These are phyloP conservation scores for Archips crataeganus DNA, from an alignment of 2,888 invertebrate genomes.

Conservation along the genomic window DNA sequence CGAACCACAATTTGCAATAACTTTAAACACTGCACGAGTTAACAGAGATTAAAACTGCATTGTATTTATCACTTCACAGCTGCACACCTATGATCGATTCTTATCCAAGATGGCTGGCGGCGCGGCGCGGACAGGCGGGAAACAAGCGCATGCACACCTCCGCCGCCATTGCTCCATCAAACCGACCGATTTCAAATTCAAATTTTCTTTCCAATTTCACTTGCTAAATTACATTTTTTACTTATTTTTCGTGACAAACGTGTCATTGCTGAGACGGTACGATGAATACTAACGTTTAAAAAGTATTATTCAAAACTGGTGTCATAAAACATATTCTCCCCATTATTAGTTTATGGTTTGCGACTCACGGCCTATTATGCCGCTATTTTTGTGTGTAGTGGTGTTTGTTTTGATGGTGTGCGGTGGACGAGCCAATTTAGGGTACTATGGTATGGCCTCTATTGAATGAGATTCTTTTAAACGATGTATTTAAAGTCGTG, in stretches of 20 bases:
- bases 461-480: slow-evolving; percentile 54
- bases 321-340: slow-evolving; percentile 84
- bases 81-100: slow-evolving; percentile 83
- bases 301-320: slow-evolving; percentile 81
- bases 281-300: slow-evolving; percentile 79
- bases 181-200: slow-evolving; percentile 64
- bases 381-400: slow-evolving; percentile 78
- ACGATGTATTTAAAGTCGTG: slow-evolving; percentile 21
- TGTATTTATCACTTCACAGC: slow-evolving; percentile 80
- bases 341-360: slow-evolving; percentile 85
- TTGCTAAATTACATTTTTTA: slow-evolving; percentile 30
- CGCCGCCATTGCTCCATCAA: slow-evolving; percentile 69
- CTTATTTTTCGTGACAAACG: slow-evolving; percentile 57
- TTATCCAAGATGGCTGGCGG: slow-evolving; percentile 83
- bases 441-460: slow-evolving; percentile 62
- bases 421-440: slow-evolving; percentile 75
- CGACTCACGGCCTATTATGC: slow-evolving; percentile 81
- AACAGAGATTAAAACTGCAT: slow-evolving; percentile 54
- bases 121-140: slow-evolving; percentile 76
- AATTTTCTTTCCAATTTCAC: slow-evolving; percentile 49
- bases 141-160: slow-evolving; percentile 77
- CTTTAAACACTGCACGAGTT: slow-evolving; percentile 59
- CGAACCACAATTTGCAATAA: slow-evolving; percentile 52
- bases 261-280: slow-evolving; percentile 72
- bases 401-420: slow-evolving; percentile 82